Conservation (phyloP, 2,888 invertebrate species). For the Acronicta aceris region DNA sequence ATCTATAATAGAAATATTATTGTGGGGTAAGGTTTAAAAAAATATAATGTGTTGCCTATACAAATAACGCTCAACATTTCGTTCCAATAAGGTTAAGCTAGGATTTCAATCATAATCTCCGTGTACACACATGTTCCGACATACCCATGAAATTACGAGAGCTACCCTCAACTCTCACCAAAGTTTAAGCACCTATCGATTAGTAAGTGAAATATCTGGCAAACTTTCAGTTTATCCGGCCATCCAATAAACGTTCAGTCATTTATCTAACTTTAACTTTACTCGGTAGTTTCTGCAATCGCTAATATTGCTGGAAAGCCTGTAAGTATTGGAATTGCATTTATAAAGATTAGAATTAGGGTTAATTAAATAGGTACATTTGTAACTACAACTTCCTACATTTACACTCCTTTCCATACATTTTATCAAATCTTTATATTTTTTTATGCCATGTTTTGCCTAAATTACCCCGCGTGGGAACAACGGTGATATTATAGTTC, state of each 20-base stretch:
- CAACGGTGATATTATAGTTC: too few relatives aligned
- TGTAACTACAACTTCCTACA: too few relatives aligned
- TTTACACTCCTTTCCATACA: too few relatives aligned
- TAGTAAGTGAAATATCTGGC: constrained; percentile 45
- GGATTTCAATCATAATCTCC: constrained; percentile 26
- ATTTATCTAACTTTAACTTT: constrained; percentile 47
- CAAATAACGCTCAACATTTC: constrained; percentile 7
- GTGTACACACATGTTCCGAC: constrained; percentile 31
- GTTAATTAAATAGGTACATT: too few relatives aligned
- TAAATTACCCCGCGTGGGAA: too few relatives aligned
- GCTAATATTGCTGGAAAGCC: constrained; percentile 4
- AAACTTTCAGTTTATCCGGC: constrained; percentile 36
- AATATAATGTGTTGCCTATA: too few relatives aligned
- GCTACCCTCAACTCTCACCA: constrained; percentile 13
- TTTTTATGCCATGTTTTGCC: too few relatives aligned
- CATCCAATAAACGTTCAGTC: constrained; percentile 34
- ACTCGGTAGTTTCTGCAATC: constrained; percentile 23
- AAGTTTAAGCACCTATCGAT: constrained; percentile 45
- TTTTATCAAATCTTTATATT: too few relatives aligned
- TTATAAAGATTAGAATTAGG: neutral
- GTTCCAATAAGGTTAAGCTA: neutral
- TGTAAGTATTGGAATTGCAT: neutral
- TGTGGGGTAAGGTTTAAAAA: too few relatives aligned
- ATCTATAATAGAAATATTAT: too few relatives aligned
- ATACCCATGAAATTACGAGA: constrained; percentile 23